A percentile compares a stretch with the other conserved stretches of the same genome.
Evolutionary conservation across 2,113 vertebrate genomes (phyloP).

Genomic region (Xiphias gladius): DNA sequence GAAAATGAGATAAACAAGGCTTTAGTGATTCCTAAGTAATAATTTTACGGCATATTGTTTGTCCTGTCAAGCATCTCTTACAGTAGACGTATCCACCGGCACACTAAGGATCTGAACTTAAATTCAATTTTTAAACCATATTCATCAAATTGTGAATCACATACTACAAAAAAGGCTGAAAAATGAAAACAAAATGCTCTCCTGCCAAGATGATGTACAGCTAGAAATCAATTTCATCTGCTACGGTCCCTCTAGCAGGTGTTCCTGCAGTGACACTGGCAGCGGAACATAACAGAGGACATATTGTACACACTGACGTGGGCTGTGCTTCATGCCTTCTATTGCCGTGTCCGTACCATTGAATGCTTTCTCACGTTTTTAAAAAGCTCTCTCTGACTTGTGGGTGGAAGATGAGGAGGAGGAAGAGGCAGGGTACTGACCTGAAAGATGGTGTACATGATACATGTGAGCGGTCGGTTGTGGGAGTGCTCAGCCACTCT

Average conservation of each 20-base stretch:
- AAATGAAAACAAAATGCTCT: neutral
- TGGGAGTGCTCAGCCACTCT: conserved; percentile 94
- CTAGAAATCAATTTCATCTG: conserved; percentile 37
- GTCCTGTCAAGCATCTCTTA: neutral
- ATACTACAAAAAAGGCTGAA: neutral
- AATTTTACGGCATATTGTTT: neutral
- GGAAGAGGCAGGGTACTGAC: conserved; percentile 78
- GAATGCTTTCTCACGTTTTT: neutral
- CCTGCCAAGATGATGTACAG: conserved; percentile 46
- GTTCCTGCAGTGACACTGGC: conserved; percentile 25
- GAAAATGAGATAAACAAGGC: conserved; percentile 8
- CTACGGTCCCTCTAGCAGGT: conserved; percentile 40
- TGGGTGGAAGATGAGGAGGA: neutral
- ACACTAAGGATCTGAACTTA: neutral
- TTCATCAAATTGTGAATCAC: conserved; percentile 3
- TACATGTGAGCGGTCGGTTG: conserved; percentile 93
- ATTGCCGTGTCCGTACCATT: neutral
- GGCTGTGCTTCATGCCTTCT: neutral
- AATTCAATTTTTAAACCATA: neutral
- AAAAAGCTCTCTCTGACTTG: neutral
- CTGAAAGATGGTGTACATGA: conserved; percentile 98
- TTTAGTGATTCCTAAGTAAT: neutral
- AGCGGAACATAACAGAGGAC: conserved; percentile 18
- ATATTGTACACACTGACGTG: neutral
- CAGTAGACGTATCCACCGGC: neutral